A percentile compares a stretch with the other conserved stretches of the same genome.
phyloP scores from a whole-genome alignment of 2,888 invertebrate species.

The Lithosia quadra region DNA sequence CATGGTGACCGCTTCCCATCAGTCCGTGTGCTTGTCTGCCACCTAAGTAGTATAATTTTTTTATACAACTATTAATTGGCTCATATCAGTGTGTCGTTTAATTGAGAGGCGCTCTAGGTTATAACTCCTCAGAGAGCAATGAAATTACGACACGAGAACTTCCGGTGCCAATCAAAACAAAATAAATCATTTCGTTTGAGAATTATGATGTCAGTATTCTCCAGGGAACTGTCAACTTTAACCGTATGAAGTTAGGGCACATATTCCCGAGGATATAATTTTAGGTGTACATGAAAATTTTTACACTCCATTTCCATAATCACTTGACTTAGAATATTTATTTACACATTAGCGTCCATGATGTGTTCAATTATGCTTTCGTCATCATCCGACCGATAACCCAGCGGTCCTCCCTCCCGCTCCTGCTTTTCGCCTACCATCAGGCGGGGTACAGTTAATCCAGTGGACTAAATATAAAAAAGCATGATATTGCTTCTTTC shows the following conservation, averaged over 20 bases:
- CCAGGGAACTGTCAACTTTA: background rate
- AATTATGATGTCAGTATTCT: background rate
- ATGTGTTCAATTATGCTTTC: background rate
- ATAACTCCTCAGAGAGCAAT: background rate
- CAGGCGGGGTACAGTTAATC: too few relatives aligned
- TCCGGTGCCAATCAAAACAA: slow-evolving; percentile 12
- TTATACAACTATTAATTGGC: too few relatives aligned
- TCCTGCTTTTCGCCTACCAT: too few relatives aligned
- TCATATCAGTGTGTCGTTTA: background rate
- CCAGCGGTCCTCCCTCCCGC: too few relatives aligned
- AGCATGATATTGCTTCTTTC: too few relatives aligned
- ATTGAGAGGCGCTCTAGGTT: background rate
- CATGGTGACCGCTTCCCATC: too few relatives aligned
- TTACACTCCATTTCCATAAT: background rate
- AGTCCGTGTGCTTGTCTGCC: too few relatives aligned
- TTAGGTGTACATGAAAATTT: background rate
- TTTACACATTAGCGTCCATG: background rate
- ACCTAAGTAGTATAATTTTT: too few relatives aligned
- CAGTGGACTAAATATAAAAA: too few relatives aligned
- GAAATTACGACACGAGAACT: slow-evolving; percentile 7
- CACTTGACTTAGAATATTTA: background rate
- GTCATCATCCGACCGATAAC: too few relatives aligned
- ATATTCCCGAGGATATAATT: background rate
- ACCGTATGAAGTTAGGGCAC: background rate
- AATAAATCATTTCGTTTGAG: slow-evolving; percentile 7